Evolutionary conservation across 2,797 vertebrate species (phyloP).

Genomic region (Adelosebastes latens): DNA sequence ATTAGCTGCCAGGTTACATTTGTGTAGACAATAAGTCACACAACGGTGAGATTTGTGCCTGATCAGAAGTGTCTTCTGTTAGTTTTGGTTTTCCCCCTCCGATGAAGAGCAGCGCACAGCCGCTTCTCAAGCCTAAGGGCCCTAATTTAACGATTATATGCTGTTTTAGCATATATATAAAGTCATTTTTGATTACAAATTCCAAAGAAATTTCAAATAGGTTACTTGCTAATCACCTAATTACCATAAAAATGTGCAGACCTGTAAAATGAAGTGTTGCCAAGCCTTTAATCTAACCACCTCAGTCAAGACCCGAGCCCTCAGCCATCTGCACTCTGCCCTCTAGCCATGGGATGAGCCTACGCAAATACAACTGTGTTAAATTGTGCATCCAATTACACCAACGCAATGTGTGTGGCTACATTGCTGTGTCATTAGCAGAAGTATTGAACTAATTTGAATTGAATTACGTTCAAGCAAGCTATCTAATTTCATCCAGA

Average conservation of each 20-base stretch:
- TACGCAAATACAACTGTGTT: background rate
- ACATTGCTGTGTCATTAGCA: conserved; percentile 46
- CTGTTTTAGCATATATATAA: no score
- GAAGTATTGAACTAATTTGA: conserved; percentile 50
- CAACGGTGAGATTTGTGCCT: background rate
- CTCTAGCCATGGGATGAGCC: background rate
- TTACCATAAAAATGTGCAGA: no score
- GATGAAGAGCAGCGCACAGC: background rate
- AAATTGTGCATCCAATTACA: conserved; percentile 25
- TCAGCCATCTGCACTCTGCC: background rate
- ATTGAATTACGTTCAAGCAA: conserved; percentile 51
- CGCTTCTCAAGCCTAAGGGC: no score
- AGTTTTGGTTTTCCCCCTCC: background rate
- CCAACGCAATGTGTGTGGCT: background rate
- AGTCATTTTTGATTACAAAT: no score
- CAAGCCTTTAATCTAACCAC: background rate
- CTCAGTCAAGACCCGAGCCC: no score
- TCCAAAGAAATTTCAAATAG: no score
- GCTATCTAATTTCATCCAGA: conserved; percentile 49
- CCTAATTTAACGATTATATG: no score
- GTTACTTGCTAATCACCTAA: no score
- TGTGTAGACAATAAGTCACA: background rate
- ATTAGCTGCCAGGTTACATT: background rate
- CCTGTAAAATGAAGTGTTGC: no score
- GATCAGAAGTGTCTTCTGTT: background rate